Base-by-base conservation (phyloP, 2,888 invertebrate species). In the Plebejus melissa region DNA sequence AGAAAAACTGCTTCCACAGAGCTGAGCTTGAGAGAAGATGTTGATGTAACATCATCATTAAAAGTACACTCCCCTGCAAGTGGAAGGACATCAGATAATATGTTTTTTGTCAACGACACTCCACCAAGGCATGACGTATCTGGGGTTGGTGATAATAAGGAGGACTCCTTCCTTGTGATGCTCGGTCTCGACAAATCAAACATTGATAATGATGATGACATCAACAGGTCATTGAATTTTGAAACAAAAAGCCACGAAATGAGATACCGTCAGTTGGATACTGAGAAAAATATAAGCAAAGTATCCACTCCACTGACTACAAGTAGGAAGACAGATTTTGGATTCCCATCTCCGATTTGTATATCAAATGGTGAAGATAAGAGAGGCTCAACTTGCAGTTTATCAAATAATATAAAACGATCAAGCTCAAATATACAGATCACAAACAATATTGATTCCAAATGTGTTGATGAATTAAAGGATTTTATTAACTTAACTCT, bases 111-210 rank as follows among this genome's bases (percentile, higher is more conserved):
- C n/a, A 85, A 84, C n/a, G 90, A 91, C 75, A 87, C 90, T 57
- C 90, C 91, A 69, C 88, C 90, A 13, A 89, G 84, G 78, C 80
- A 77, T 50, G 84, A 88, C 72, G 76, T 80, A 9, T 82, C 88
- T 1, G 77, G 81, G n/a, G 82, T 82, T 70, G 82, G 78, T 41
- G 91, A 91, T 69, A 83, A 83, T 54, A 90, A 87, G 81, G 89
- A 86, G 3, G 92, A 93, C 80, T 93, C 93, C 6, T 93, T 93
- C 78, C 86, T 93, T 69, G 88, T 86, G 41, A 89, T 90, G 86
- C 87, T 93, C 86, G 91, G 91, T 16, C 83, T 93, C 57, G 91
- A 92, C 80, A 90, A 88, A 80, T 86, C 90, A 11, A 88, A 84
- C 75, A 80, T 84, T 79, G 88, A 89, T 74, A 79, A 82, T 79